These are phyloP conservation scores for Holothuria glaberrima DNA, from an alignment of 35 echinoderm and acorn worm species.

Conservation along the genomic window DNA sequence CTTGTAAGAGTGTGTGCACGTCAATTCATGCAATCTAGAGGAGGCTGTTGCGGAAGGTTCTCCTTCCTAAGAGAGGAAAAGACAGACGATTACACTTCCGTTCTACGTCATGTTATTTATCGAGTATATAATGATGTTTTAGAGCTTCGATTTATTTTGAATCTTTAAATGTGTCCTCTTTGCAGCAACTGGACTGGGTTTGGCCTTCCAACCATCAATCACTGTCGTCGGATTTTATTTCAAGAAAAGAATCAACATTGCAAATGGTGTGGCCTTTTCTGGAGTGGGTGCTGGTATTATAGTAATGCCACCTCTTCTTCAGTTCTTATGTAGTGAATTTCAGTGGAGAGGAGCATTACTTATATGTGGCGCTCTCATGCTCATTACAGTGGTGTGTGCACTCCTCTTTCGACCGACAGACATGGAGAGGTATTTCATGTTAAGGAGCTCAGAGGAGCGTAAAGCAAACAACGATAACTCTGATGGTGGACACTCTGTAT, in stretches of 20 bases:
- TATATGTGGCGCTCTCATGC: constrained; percentile 37
- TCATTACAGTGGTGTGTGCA: neutral
- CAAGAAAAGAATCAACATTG: constrained; percentile 51
- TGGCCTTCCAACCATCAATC: constrained; percentile 56
- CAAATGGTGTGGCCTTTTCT: constrained; percentile 66
- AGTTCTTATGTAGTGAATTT: constrained; percentile 46
- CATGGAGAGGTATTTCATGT: constrained; percentile 20
- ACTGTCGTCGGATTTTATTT: constrained; percentile 58
- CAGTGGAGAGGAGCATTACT: constrained; percentile 68
- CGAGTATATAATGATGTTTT: too few relatives aligned
- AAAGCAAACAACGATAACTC: neutral
- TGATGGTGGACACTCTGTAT: neutral
- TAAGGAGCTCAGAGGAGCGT: neutral
- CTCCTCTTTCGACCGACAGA: constrained; percentile 48
- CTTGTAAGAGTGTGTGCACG: too few relatives aligned
- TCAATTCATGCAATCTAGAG: too few relatives aligned
- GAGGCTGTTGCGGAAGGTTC: too few relatives aligned
- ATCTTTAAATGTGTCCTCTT: neutral
- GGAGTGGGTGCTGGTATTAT: constrained; percentile 73
- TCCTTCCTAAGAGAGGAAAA: too few relatives aligned
- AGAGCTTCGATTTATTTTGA: neutral
- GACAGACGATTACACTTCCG: too few relatives aligned
- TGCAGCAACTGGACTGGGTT: constrained; percentile 60
- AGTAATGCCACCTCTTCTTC: constrained; percentile 53
- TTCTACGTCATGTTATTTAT: too few relatives aligned